Evolutionary conservation across 2,888 invertebrate genomes (phyloP).

Genomic region (Blera fallax): DNA sequence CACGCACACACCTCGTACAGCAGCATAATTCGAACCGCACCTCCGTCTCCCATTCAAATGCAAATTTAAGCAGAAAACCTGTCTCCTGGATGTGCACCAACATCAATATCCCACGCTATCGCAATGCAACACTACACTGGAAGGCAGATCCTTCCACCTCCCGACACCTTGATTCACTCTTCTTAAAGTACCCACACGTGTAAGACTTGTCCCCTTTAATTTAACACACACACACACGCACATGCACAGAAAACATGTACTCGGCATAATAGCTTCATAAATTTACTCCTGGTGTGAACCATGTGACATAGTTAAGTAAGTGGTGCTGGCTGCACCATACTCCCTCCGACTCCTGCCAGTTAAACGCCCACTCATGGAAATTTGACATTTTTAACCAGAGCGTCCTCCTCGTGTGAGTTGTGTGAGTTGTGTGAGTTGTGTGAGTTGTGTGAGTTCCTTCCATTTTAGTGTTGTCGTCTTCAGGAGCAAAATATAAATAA

Average conservation of each 20-base stretch:
- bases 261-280: conserved; percentile 32
- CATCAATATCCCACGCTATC: not conserved
- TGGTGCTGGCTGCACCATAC: conserved; percentile 1
- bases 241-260: not conserved
- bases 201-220: conserved; percentile 19
- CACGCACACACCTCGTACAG: not conserved
- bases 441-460: conserved; percentile 12
- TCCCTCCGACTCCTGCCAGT: not conserved
- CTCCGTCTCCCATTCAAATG: not conserved
- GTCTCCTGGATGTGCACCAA: not conserved
- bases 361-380: conserved; percentile 6
- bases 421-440: too few relatives aligned
- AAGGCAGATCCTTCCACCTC: not conserved
- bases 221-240: not conserved
- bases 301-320: conserved; percentile 58
- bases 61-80: conserved; percentile 1
- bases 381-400: conserved; percentile 53
- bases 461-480: conserved; percentile 30
- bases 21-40: not conserved
- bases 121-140: conserved; percentile 5
- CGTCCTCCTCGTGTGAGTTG: not conserved
- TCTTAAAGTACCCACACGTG: conserved; percentile 17
- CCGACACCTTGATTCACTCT: not conserved
- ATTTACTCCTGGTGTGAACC: conserved; percentile 45
- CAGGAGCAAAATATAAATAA: conserved; percentile 61